Evolutionary conservation across 2,113 vertebrate genomes (phyloP).

Genomic region (Oncorhynchus mykiss): DNA sequence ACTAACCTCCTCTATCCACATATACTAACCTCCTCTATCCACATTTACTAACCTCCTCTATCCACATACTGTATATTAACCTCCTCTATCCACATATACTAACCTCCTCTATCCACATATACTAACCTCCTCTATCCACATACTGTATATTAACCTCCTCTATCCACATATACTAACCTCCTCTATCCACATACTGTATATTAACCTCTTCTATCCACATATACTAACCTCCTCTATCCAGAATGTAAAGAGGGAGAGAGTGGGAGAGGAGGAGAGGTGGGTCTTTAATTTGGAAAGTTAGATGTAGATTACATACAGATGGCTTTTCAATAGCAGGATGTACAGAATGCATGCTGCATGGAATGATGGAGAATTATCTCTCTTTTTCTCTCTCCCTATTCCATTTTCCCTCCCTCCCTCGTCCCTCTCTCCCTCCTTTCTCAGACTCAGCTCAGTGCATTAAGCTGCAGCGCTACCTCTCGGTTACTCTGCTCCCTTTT

Average conservation of each 20-base stretch:
- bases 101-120: no score
- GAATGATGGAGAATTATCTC: constrained; percentile 51
- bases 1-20: no score
- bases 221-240: neutral
- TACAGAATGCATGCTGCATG: constrained; percentile 54
- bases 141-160: no score
- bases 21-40: no score
- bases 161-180: no score
- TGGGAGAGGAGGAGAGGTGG: constrained; percentile 28
- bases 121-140: no score
- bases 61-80: no score
- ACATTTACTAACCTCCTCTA: no score
- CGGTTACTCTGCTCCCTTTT: neutral
- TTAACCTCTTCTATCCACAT: no score
- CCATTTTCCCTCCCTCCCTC: constrained; percentile 15
- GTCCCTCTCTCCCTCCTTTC: constrained; percentile 18
- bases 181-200: no score
- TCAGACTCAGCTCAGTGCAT: constrained; percentile 6
- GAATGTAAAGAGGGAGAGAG: constrained; percentile 41
- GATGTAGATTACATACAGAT: constrained; percentile 65
- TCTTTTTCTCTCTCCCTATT: constrained; percentile 4
- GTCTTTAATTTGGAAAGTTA: constrained; percentile 70
- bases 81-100: no score
- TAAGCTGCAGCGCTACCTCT: neutral
- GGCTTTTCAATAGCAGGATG: constrained; percentile 53